Base-by-base conservation (phyloP, 2,888 invertebrate species). In the Meandrusa payeni region DNA sequence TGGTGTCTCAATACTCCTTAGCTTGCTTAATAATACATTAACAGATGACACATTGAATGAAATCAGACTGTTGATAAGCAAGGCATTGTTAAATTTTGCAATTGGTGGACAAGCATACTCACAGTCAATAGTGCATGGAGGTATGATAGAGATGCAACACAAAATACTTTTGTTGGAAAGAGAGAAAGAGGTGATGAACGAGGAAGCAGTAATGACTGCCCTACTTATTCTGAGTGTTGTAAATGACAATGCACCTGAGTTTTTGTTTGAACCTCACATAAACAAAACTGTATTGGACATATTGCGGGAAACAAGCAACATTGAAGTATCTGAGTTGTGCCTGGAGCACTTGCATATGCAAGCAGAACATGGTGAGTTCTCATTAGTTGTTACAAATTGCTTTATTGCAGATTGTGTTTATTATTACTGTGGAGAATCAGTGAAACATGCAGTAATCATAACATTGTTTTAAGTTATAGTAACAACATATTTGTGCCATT, bases 61-160 rank as follows among this genome's bases (percentile, higher is more conserved):
- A 79, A 93, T 75, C 72, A 93, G 57, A 90, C 90, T 71, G 91
- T 93, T 66, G 55, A 90, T 87, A 2, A 92, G 92, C 57, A 96
- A 96, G 50, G 91, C 94, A 43, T 79, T 97, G 29, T 89, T 96
- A 33, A 97, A 97, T 76, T 92, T 95, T 63, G 89, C 94, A 32
- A 91, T 94, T 50, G 93, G 93, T 7, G 93, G 94, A 54, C 91
- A 91, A 47, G 88, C 90, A 34, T 83, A 93, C 50, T 91, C 93
- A 39, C 90, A 91, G 55, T 82, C 86, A 10, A 88, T 91, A 26
- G 80, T 91, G 46, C 81, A 91, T 55, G 78, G 79, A 41, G 87
- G 88, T 36, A 69, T 91, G 6, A 78, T 91, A 61, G 77, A 88
- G 33, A 73, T 89, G 41, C 62, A 91, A 23, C 82, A 89, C 54